phyloP scores from a whole-genome alignment of 2,888 invertebrate species.

The Zaprionus obscuricornis region DNA sequence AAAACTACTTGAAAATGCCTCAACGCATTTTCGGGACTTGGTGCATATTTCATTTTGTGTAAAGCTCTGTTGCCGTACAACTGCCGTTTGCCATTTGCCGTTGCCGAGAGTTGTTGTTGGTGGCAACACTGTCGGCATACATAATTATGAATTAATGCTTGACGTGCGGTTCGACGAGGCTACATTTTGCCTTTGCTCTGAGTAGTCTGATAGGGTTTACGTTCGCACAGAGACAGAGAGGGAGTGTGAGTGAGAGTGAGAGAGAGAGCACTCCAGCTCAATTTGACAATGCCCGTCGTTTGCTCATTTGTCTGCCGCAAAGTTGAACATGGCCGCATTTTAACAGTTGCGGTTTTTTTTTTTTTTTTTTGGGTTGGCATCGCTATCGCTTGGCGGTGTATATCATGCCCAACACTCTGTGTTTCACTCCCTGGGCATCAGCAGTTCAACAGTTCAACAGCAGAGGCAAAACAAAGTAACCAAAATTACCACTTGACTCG shows the following conservation, averaged over 20 bases:
- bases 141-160: conserved; percentile 81
- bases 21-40: conserved; percentile 57
- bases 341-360: conserved; percentile 66
- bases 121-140: conserved; percentile 77
- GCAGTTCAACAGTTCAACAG: too few species aligned
- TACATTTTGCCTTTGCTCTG: too few species aligned
- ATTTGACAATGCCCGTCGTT: conserved; percentile 62
- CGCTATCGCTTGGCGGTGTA: too few species aligned
- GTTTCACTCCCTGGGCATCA: too few species aligned
- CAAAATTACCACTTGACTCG: conserved; percentile 75
- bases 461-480: conserved; percentile 68
- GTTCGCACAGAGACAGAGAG: too few species aligned
- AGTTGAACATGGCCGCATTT: conserved; percentile 73
- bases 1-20: conserved; percentile 40
- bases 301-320: conserved; percentile 70
- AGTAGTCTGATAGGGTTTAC: too few species aligned
- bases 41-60: conserved; percentile 73
- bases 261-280: conserved; percentile 29
- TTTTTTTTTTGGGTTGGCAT: too few species aligned
- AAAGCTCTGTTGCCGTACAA: neutral
- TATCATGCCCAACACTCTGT: too few species aligned
- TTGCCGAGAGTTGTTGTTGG: conserved; percentile 40
- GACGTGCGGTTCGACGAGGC: conserved; percentile 39
- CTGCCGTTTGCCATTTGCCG: neutral
- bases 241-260: neutral